Base-by-base conservation (phyloP, 2,113 vertebrate species). In the Thymallus thymallus region DNA sequence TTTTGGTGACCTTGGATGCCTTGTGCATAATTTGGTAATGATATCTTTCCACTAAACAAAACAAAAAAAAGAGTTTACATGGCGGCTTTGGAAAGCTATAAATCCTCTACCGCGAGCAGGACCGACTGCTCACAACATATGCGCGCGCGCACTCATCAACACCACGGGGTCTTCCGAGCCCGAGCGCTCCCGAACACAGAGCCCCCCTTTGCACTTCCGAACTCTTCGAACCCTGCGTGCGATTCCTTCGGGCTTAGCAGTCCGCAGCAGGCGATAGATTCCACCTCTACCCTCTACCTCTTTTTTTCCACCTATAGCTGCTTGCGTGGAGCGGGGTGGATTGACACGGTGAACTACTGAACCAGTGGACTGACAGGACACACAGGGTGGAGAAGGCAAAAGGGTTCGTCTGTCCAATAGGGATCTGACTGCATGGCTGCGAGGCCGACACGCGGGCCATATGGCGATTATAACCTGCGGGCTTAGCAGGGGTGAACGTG, bases 331-430 rank as follows among this genome's bases (percentile, higher is more conserved):
- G 76, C 72, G 71, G 58, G 69, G 55, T 61, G 7, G 75, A 78
- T 74, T 86, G 85, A 84, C 79, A 85, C 69, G 35, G 18, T 86
- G 87, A 86, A 88, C 79, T 82, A 35, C 75, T 87, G 86, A 86
- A 88, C 87, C 79, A 55, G 72, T 48, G 72, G 81, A 77, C 80
- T 87, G 78, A 82, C 82, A 83, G 78, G 76, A 77, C 69, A 63
- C 74, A 62, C 78, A 29, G 58, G 68, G 32, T 48, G 14, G 35
- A 48, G 32, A 76, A 13, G 14, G 51, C 68, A 62, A 71, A 16
- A 55, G 74, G 68, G 72, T 71, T 84, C 80, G 84, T 66, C 79
- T 77, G 77, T 82, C 83, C 83, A 83, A 82, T 82, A 51, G 61
- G 75, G 71, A 62, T 71, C 14, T 69, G 64, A n/a, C 58, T 68